Evolutionary conservation across 2,888 invertebrate genomes (phyloP).

Genomic region (Archips xylosteana): DNA sequence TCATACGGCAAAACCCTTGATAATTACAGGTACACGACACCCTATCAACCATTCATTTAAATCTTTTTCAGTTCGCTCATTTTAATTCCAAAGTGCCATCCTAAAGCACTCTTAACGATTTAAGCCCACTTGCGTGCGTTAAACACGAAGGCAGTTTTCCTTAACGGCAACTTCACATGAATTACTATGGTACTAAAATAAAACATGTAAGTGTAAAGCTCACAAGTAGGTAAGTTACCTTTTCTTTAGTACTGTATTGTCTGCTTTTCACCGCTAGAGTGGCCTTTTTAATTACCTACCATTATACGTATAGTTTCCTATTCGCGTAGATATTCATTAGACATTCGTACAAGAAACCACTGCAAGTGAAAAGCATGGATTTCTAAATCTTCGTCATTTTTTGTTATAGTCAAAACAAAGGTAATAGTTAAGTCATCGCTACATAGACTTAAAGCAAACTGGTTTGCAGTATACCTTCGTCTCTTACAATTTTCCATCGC

Average conservation of each 20-base stretch:
- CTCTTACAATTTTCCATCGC: slow-evolving; percentile 22
- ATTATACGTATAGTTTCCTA: not conserved
- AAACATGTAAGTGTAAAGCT: not conserved
- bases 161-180: slow-evolving; percentile 17
- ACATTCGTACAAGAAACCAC: not conserved
- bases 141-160: slow-evolving; percentile 2
- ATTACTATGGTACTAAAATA: slow-evolving; percentile 2
- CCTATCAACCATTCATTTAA: not conserved
- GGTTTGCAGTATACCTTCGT: slow-evolving; percentile 1
- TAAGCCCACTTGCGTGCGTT: slow-evolving; percentile 8
- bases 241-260: not conserved
- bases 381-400: not conserved
- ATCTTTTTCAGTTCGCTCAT: slow-evolving; percentile 1
- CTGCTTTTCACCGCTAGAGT: not conserved
- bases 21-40: not conserved
- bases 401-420: slow-evolving; percentile 8
- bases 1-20: not conserved
- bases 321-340: not conserved
- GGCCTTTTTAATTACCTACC: not conserved
- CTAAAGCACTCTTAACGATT: not conserved
- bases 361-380: not conserved
- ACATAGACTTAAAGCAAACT: slow-evolving; percentile 8
- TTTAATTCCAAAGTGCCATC: slow-evolving; percentile 7
- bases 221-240: not conserved
- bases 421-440: slow-evolving; percentile 3